Conservation (phyloP, 1,140 invertebrate genomes). For the Drosophila paulistorum region DNA sequence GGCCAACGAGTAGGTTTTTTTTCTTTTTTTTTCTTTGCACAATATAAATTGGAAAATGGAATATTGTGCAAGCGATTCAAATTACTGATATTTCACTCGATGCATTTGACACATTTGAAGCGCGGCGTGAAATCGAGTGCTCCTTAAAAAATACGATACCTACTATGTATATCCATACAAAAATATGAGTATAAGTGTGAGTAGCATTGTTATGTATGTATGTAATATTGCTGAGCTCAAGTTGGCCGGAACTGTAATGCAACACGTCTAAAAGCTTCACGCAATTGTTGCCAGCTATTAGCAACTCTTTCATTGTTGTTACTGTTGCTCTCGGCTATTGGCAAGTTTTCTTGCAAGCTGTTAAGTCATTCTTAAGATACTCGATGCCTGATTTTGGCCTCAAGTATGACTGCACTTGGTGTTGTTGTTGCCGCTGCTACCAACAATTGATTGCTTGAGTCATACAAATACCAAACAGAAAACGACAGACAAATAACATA, state of each 20-base stretch:
- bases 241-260: conserved; percentile 62
- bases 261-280: conserved; percentile 67
- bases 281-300: conserved; percentile 66
- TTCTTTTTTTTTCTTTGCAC: conserved; percentile 59
- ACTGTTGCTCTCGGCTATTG: conserved; percentile 20
- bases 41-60: conserved; percentile 60
- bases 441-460: conserved; percentile 76
- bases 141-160: conserved; percentile 13
- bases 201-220: background rate
- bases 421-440: conserved; percentile 28
- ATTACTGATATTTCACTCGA: conserved; percentile 68
- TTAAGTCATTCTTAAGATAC: conserved; percentile 78
- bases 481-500: background rate
- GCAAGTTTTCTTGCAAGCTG: conserved; percentile 58
- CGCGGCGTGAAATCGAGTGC: conserved; percentile 40
- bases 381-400: conserved; percentile 68
- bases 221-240: conserved; percentile 19
- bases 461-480: conserved; percentile 37
- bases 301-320: conserved; percentile 55
- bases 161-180: background rate
- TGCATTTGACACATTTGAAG: conserved; percentile 74
- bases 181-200: background rate
- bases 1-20: conserved; percentile 57
- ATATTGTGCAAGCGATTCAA: conserved; percentile 72
- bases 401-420: conserved; percentile 52